phyloP scores from a whole-genome alignment of 30 jellyfish, hydroid and myxozoan species.

The Rhopilema esculentum region DNA sequence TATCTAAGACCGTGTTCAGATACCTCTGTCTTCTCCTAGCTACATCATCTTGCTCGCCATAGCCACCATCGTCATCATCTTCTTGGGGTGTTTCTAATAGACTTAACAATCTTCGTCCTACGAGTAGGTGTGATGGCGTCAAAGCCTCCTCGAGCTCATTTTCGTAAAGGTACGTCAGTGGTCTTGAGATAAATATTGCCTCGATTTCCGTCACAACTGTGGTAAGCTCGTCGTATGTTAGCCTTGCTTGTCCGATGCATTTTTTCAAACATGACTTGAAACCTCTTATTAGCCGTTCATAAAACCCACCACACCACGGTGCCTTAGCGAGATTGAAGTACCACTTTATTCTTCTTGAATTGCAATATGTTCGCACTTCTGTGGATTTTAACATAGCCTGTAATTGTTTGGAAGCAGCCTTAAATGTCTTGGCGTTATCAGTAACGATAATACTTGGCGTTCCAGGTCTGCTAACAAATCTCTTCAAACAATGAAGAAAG shows the following conservation, averaged over 20 bases:
- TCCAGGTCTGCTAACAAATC: neutral
- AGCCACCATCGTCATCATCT: too few species aligned
- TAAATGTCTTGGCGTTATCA: neutral
- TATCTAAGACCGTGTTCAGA: neutral
- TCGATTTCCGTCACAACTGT: slow-evolving; percentile 43
- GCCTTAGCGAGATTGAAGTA: too few species aligned
- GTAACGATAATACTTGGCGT: neutral
- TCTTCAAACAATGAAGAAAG: neutral
- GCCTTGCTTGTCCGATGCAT: slow-evolving; percentile 13
- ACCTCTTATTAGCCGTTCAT: slow-evolving; percentile 10
- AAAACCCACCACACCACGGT: slow-evolving; percentile 17
- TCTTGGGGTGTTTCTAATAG: too few species aligned
- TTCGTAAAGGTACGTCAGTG: slow-evolving; percentile 25
- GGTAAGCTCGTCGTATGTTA: slow-evolving; percentile 3
- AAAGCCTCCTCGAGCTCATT: slow-evolving; percentile 16
- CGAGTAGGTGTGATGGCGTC: slow-evolving; percentile 50
- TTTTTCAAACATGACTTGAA: neutral
- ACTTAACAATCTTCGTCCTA: too few species aligned
- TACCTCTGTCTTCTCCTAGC: too few species aligned
- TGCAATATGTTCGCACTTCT: too few species aligned
- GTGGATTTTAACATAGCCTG: too few species aligned
- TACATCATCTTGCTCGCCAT: too few species aligned
- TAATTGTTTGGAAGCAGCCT: neutral
- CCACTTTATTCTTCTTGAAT: too few species aligned
- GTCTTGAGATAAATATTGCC: slow-evolving; percentile 12